A percentile compares a stretch with the other conserved stretches of the same genome.
Evolutionary conservation across 2,888 invertebrate species (phyloP).

Genomic region (Stratiomys singularior): DNA sequence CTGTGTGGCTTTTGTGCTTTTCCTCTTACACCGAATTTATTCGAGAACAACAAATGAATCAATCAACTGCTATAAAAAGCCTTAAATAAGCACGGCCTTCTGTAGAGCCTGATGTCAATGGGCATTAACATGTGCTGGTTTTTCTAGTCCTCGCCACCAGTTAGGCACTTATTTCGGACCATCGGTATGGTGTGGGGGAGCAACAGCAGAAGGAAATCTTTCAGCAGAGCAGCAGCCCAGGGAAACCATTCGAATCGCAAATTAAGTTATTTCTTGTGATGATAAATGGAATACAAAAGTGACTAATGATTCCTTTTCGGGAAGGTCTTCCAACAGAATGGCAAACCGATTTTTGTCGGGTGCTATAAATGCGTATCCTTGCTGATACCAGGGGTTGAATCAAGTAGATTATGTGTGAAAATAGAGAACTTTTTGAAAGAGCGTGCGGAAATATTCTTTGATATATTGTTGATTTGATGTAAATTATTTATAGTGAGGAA

Average conservation of each 20-base stretch:
- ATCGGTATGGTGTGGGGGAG: too few relatives aligned
- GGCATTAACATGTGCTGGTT: constrained; percentile 18
- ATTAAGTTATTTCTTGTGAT: constrained; percentile 46
- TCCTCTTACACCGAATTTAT: constrained; percentile 21
- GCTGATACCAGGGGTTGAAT: too few relatives aligned
- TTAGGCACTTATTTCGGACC: background rate
- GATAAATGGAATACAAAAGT: constrained; percentile 47
- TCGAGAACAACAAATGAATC: constrained; percentile 38
- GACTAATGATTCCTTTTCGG: constrained; percentile 27
- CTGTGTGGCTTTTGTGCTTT: background rate
- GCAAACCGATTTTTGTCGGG: too few relatives aligned
- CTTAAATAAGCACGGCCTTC: constrained; percentile 31
- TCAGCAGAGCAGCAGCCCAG: too few relatives aligned
- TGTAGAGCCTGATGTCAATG: constrained; percentile 20
- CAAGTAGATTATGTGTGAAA: too few relatives aligned
- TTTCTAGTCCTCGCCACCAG: background rate
- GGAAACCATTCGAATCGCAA: constrained; percentile 34
- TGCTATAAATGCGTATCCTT: too few relatives aligned
- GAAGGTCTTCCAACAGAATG: background rate
- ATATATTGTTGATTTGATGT: too few relatives aligned
- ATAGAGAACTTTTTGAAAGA: too few relatives aligned
- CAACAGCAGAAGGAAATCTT: too few relatives aligned
- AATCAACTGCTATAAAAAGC: constrained; percentile 33
- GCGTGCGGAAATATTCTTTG: too few relatives aligned
- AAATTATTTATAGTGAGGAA: too few relatives aligned